Base-by-base conservation (phyloP, 2,797 vertebrate species). In the Capromys pilorides region DNA sequence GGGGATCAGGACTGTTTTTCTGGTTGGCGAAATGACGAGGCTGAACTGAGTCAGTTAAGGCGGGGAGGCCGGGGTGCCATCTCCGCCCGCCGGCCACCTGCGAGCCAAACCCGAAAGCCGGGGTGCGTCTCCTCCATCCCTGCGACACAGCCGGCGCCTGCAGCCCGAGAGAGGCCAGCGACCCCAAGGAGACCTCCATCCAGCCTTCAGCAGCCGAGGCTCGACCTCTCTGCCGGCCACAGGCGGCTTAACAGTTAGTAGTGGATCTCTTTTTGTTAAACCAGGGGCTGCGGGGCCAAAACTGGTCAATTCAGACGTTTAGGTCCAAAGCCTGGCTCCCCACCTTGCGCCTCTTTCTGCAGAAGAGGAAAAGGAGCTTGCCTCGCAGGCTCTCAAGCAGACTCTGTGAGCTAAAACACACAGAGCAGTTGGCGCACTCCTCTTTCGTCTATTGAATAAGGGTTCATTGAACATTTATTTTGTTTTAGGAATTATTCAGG, bases 401-500 rank as follows among this genome's bases (percentile, higher is more conserved):
- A 78, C n/a, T 71, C 82, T 86, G 59, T 19, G 64, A 83, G 19
- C 49, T 90, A 62, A 39, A 36, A 69, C 28, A 93, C 39, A 39
- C 51, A 45, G 83, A 77, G 77, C 33, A 51, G 26, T 54, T 45
- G 62, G 92, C 24, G n/a, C 2, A 62, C 78, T 83, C 78, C 39
- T 45, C 2, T 77, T 6, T 61, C 59, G 21, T 59, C 75, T 57
- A 61, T 51, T 77, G 66, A 84, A 78, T 49, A 78, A 78, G 62
- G 85, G 90, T 41, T 93, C 80, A 77, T 11, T n/a, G 77, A 78
- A 10, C 57, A 71, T 45, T 41, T 41, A 64, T 54, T 92, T 64
- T 90, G 73, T 66, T 87, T 78, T 36, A 88, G 75, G 61, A 93
- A 78, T 45, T 81, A 22, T 82, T 95, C 69, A 83, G 89, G 57